Percentiles rank a stretch among this genome's conserved stretches.
Evolutionary conservation across 2,797 vertebrate genomes (phyloP).

Genomic region (Notamacropus eugenii): DNA sequence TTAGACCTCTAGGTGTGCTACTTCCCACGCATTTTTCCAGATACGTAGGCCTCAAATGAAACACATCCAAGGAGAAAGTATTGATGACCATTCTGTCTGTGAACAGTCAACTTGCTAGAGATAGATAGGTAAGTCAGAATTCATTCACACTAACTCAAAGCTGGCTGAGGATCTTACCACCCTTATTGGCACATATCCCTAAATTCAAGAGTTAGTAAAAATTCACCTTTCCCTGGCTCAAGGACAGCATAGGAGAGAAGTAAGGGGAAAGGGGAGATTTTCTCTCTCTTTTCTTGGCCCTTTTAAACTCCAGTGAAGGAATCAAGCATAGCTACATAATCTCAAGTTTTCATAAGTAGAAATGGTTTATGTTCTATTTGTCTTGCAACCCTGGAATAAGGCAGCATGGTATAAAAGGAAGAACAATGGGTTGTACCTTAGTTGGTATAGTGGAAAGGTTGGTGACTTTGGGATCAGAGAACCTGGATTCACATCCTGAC

Average conservation of each 20-base stretch:
- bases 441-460: background rate
- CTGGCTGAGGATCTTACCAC: background rate
- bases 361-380: background rate
- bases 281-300: background rate
- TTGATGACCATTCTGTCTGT: background rate
- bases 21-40: conserved; percentile 20
- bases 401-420: background rate
- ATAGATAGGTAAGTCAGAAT: background rate
- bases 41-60: conserved; percentile 7
- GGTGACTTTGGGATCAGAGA: background rate
- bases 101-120: conserved; percentile 2
- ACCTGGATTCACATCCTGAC: background rate
- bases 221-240: conserved; percentile 11
- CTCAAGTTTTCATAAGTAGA: background rate
- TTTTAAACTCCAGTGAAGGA: background rate
- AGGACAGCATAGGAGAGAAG: background rate
- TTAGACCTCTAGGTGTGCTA: conserved; percentile 12
- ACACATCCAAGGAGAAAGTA: background rate
- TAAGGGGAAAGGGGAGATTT: background rate
- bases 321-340: background rate
- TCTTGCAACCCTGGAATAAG: background rate
- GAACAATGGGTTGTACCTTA: background rate
- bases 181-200: background rate
- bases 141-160: conserved; percentile 5
- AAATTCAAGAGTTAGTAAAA: conserved; percentile 1